Percentiles rank a stretch among this genome's conserved stretches.
phyloP scores from a whole-genome alignment of 2,888 invertebrate genomes.

The Stenodera caucasica region DNA sequence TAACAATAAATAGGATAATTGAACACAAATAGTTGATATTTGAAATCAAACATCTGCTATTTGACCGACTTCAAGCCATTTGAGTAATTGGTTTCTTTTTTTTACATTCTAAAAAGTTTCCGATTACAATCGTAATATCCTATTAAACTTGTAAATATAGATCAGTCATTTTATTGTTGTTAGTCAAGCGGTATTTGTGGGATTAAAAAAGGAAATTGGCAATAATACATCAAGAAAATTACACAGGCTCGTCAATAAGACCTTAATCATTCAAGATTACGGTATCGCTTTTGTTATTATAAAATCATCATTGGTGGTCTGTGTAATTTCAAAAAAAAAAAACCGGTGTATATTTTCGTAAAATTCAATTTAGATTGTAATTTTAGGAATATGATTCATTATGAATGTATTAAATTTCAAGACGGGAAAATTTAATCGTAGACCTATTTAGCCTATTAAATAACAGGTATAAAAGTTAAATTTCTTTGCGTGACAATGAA shows the following conservation, averaged over 20 bases:
- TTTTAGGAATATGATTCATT: neutral
- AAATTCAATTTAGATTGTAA: neutral
- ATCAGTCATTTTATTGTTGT: neutral
- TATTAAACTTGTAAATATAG: neutral
- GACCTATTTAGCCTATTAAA: neutral
- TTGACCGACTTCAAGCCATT: neutral
- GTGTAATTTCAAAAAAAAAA: neutral
- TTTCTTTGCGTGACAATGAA: neutral
- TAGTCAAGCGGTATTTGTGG: neutral
- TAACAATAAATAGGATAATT: neutral
- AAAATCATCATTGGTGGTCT: neutral
- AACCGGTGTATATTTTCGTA: neutral
- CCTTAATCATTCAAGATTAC: neutral
- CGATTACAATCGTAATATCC: neutral
- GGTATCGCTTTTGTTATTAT: neutral
- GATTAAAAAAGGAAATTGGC: neutral
- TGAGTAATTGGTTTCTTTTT: neutral
- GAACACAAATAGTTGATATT: constrained; percentile 13
- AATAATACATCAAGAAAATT: neutral
- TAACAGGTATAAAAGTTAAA: neutral
- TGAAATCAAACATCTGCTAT: constrained; percentile 16
- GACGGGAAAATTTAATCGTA: too few relatives aligned
- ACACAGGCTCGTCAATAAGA: neutral
- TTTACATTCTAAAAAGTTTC: neutral
- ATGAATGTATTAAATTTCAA: neutral